Base-by-base conservation (phyloP, 2,113 vertebrate genomes). In the Hiodon alosoides region DNA sequence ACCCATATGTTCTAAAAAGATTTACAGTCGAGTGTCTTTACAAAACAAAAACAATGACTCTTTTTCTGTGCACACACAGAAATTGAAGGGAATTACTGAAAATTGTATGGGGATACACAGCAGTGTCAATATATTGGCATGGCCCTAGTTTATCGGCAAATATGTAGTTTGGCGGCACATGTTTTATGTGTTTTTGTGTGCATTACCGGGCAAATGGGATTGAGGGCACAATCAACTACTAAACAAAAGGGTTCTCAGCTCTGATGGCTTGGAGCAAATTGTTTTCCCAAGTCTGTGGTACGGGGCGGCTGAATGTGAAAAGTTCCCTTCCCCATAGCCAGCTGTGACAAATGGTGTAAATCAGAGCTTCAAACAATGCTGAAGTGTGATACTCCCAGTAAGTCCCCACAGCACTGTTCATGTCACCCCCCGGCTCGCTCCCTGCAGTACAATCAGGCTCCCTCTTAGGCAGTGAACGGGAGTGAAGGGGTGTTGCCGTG, bases 351-450 rank as follows among this genome's bases (percentile, higher is more conserved):
- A 64, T 64, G 72, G 17, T 6, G n/a, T 7, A 58, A 61, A 58
- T 7, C 71, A 48, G 31, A 13, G 55, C 71, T 65, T 52, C n/a
- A 51, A 48, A 64, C 72, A 65, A 11, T 11, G n/a, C 14, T 73
- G 72, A 13, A 51, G 47, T 53, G 11, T 10, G 55, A 73, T 64
- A 65, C 72, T 73, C 72, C 60, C 72, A 17, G 3, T 8, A 60
- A 8, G 72, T 11, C 47, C 11, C 14, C 3, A 47, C 70, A 50
- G 54, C 46, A 17, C 14, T 70, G 52, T 55, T 31, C 16, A 5
- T 54, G 70, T 48, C 31, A 70, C 51, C 50, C 55, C 14, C 50
- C 13, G 7, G 14, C 53, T 58, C 47, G 3, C 54, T 3, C 17
- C 62, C 71, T 8, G 17, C 54, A n/a, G n/a, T 7, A 3, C 59